Conservation (phyloP, 1,140 invertebrate species). For the Idris sp. region DNA sequence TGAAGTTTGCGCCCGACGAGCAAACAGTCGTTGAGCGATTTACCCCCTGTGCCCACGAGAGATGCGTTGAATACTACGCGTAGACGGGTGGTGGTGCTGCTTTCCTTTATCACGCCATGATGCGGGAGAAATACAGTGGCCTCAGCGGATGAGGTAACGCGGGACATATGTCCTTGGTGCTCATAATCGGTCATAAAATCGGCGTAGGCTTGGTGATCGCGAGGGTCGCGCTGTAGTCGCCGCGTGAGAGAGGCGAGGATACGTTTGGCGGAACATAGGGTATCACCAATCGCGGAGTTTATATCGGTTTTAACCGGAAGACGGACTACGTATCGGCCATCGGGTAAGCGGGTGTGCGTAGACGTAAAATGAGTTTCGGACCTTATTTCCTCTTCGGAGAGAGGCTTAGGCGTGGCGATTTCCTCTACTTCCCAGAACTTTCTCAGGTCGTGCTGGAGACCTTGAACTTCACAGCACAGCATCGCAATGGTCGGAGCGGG, state of each 20-base stretch:
- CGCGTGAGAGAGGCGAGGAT: neutral
- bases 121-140: too few relatives aligned
- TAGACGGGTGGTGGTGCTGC: conserved; percentile 5
- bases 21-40: neutral
- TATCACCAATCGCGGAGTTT: neutral
- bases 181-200: conserved; percentile 1
- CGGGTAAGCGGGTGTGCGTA: neutral
- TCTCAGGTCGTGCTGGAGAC: neutral
- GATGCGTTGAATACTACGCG: conserved; percentile 30
- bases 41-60: neutral
- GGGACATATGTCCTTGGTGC: neutral
- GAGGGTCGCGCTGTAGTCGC: neutral
- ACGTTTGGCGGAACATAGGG: too few relatives aligned
- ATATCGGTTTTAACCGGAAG: neutral
- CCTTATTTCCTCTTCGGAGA: neutral
- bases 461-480: neutral
- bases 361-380: neutral
- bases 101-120: neutral
- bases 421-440: conserved; percentile 6
- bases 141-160: neutral
- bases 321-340: conserved; percentile 3
- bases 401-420: neutral
- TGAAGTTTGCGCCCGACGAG: conserved; percentile 19
- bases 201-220: neutral
- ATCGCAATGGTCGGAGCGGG: neutral